Base-by-base conservation (phyloP, 2,888 invertebrate genomes). In the Taenaris catops region DNA sequence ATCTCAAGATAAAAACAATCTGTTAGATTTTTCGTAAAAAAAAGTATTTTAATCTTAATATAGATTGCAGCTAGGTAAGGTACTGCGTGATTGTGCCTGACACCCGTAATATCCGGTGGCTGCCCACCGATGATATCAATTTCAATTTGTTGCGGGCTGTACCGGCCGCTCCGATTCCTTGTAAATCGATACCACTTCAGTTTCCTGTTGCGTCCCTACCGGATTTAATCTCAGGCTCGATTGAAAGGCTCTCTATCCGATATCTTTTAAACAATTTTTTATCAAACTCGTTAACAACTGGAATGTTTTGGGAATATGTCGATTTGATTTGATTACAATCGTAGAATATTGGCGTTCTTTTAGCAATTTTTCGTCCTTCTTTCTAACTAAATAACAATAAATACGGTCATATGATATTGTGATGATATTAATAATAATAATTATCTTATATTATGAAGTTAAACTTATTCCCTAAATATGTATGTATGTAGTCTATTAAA, bases 121-220 rank as follows among this genome's bases (percentile, higher is more conserved):
- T 74, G 72, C 70, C 80, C 73, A 75, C 71, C 72, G 80, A 83
- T 81, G 73, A 75, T 84, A 84, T 86, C 84, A 83, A 79, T 81
- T 86, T 83, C 84, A 83, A 86, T 83, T 84, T 84, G 83, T 80
- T 79, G 74, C 72, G 79, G 73, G 63, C 67, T 64, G 72, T 75
- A 76, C 72, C 75, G 62, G 72, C 71, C 70, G 72, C 69, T 72
- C 64, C 66, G 71, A 74, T 73, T 78, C 73, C 70, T 66, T 73
- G 66, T 74, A 69, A 75, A 78, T 78, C 78, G 78, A 80, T 80
- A 76, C 69, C 69, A 69, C 68, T 79, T 65, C 63, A 74, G 80
- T 76, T 81, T 81, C 80, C 81, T 79, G 74, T 78, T 75, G 69
- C 78, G 67, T 72, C 65, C 68, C 62, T 61, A 63, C 64, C 59